phyloP scores from a whole-genome alignment of 2,113 vertebrate species.

The Syngnathus typhle region DNA sequence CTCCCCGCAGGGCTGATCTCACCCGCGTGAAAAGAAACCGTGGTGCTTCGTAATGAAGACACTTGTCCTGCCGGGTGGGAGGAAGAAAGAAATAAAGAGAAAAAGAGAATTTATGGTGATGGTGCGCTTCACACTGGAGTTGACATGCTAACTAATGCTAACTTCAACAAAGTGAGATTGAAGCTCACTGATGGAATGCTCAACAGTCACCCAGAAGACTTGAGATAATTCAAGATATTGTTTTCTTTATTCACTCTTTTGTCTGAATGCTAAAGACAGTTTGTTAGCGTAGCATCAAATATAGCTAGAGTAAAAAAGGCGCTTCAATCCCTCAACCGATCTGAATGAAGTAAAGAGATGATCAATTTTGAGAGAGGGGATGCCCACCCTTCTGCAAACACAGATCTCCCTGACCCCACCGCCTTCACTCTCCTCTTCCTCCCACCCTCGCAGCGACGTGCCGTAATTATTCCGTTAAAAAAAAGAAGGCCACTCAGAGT shows the following conservation, averaged over 20 bases:
- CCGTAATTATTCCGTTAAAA: constrained; percentile 81
- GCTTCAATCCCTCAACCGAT: too few species aligned
- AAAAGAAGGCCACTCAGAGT: constrained; percentile 55
- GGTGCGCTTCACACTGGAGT: constrained; percentile 54
- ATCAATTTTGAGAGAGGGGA: constrained; percentile 50
- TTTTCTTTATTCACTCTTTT: background rate
- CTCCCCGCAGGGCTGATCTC: constrained; percentile 61
- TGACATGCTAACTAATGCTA: background rate
- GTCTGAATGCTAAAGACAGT: background rate
- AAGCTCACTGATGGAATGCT: background rate
- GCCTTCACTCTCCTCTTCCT: constrained; percentile 23
- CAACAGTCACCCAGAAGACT: background rate
- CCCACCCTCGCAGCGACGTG: constrained; percentile 70
- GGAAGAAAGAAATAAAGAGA: constrained; percentile 20
- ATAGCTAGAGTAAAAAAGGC: background rate
- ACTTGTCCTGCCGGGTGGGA: constrained; percentile 49
- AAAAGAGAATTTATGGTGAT: constrained; percentile 26
- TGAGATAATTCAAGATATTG: background rate
- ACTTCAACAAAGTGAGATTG: background rate
- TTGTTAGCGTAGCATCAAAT: background rate
- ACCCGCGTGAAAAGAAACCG: constrained; percentile 52
- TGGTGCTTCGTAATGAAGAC: constrained; percentile 61
- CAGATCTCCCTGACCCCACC: background rate
- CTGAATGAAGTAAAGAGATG: constrained; percentile 25
- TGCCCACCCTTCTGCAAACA: constrained; percentile 39